A percentile compares a stretch with the other conserved stretches of the same genome.
Evolutionary conservation across 2,113 vertebrate genomes (phyloP).

Genomic region (Murina feae): DNA sequence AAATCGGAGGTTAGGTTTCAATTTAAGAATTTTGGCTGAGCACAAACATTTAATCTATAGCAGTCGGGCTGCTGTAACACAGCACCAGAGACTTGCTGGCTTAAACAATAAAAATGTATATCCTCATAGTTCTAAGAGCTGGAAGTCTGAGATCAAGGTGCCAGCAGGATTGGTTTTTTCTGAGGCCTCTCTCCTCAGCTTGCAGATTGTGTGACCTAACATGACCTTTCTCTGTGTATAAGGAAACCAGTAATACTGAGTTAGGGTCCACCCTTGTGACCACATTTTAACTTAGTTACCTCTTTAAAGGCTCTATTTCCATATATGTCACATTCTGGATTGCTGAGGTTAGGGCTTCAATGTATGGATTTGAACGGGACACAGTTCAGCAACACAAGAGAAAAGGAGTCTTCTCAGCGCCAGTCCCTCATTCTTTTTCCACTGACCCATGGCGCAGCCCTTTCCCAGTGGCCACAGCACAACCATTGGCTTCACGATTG

Average conservation of each 20-base stretch:
- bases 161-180: background rate
- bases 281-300: background rate
- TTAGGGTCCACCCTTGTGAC: background rate
- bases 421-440: background rate
- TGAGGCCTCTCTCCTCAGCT: background rate
- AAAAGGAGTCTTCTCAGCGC: background rate
- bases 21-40: background rate
- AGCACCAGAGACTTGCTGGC: background rate
- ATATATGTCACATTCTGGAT: background rate
- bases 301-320: background rate
- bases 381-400: background rate
- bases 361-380: background rate
- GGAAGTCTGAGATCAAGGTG: background rate
- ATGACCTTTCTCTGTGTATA: background rate
- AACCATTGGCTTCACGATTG: background rate
- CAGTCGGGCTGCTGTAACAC: rapidly evolving
- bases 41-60: background rate
- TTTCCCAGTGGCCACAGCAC: background rate
- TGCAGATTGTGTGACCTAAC: background rate
- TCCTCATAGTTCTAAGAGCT: background rate
- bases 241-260: background rate
- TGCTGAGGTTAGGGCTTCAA: background rate
- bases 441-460: no score
- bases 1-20: background rate
- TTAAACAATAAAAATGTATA: background rate